Evolutionary conservation across 2,888 invertebrate species (phyloP), one percentile per base, ranked within the genome.

Genomic region (Chymomyza amoena): DNA sequence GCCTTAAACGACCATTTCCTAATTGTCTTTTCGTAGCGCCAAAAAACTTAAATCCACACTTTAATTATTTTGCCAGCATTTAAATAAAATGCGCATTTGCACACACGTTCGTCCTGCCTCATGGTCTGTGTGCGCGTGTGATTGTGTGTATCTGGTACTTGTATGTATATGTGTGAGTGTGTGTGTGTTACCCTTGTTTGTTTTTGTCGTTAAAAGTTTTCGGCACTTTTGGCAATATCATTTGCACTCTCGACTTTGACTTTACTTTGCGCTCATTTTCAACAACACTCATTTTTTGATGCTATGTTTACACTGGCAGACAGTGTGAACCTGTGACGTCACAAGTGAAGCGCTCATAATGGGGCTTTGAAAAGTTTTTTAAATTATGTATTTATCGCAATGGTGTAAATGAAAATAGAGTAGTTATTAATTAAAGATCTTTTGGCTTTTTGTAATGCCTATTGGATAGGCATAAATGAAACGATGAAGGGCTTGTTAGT

Each of bases 11-110:
- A 76, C 75, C 78, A 84, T 75, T 86, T 88, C 78, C 87, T 87
- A 84, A 87, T 84, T 84, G 87, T 88, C 79, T 78, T 79, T 82
- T 64, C 68, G 67, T 59, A 73, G 67, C 61, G 69, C 73, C 70
- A 72, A 67, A 52, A 65, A 45, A 77, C 80, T 87, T 84, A 76
- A 79, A 87, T 88, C 75, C 73, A 72, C 85, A 76, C 80, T 87
- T 88, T 87, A 87, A 86, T 88, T 86, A 84, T 87, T 85, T 84
- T 72, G 72, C 70, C 77, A 69, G 70, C 76, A 87, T 81, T 88
- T 84, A 87, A 88, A 88, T 85, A 77, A 84, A 79, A 76, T 69
- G 36, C 68, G 68, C 77, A 81, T 68, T 45, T 45, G 69, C 65
- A 70, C 61, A 66, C 51, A 66, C 52, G 13, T 13, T 10, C 20